Percentiles rank a stretch among this genome's conserved stretches.
These are phyloP conservation scores for Anhinga anhinga DNA, from an alignment of 2,113 vertebrate genomes.

Conservation along the genomic window DNA sequence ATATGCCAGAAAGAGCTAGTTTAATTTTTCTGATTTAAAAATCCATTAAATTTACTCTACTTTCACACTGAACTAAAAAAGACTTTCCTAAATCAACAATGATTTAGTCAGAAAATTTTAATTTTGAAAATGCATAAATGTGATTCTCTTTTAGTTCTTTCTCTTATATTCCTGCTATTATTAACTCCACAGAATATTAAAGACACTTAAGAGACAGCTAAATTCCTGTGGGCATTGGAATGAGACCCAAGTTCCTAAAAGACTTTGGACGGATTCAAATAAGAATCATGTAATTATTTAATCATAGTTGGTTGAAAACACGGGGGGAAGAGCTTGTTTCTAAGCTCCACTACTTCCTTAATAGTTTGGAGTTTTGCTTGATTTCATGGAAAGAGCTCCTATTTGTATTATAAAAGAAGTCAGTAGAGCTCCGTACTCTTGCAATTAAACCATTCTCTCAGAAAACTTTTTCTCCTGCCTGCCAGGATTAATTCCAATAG, in stretches of 20 bases:
- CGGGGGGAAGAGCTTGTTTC: not conserved
- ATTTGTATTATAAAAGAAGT: not conserved
- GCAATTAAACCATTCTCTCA: not conserved
- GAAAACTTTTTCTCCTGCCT: not conserved
- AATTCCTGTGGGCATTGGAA: not conserved
- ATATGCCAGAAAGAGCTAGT: not conserved
- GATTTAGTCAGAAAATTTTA: not conserved
- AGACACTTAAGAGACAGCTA: not conserved
- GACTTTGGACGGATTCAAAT: not conserved
- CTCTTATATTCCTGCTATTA: not conserved
- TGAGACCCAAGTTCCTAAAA: not conserved
- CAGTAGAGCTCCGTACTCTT: not conserved
- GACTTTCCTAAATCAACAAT: not conserved
- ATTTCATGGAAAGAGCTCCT: not conserved
- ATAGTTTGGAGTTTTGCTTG: not conserved
- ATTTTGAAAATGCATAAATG: not conserved
- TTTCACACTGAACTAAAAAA: not conserved
- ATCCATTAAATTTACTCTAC: not conserved
- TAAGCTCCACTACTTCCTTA: not conserved
- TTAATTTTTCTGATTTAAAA: not conserved
- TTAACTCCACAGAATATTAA: not conserved
- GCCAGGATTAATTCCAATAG: not conserved
- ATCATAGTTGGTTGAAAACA: not conserved
- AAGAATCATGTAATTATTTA: not conserved
- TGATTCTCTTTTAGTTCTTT: not conserved